Evolutionary conservation across 1,140 invertebrate genomes (phyloP), one percentile per base, ranked within the genome.

Genomic region (Maniola jurtina): DNA sequence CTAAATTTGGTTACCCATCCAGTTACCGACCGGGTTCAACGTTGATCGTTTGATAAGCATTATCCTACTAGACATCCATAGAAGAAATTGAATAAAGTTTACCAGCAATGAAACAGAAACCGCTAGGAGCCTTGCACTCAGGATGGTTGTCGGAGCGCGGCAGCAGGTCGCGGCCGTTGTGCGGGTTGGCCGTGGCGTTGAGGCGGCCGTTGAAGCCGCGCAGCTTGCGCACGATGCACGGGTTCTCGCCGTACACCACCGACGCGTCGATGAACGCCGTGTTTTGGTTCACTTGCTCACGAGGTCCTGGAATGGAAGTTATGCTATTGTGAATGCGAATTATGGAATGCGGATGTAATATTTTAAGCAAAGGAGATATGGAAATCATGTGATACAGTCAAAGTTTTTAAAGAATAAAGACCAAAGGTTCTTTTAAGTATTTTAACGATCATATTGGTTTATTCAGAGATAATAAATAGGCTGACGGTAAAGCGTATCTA

Each of bases 241-340:
- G 92, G 74, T 96, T 96, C 73, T 97, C 95, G 0, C 92, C 92
- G 64, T 93, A 93, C 2, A 93, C 79, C 68, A 95, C 95, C 0
- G 96, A 98, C 0, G 91, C 96, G 79, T 99, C 98, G 42, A 99
- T 90, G 83, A 95, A 99, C 0, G 96, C 96, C 0, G 97, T 97
- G 79, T 98, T 97, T 80, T 98, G 96, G 89, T 99, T 99, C 5
- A 97, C 94, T 91, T 99, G 98, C 75, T 98, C 97, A 69, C 98
- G 92, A 0, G 97, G 95, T 13, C 97, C 97, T 91, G 66, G 4
- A 55, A 55, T 16, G 4, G 14, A 16, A 15, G 6, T 8, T 7
- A 7, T 25, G 15, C 6, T 4, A 50, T 6, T 16, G 15, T 50
- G 4, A n/a, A 45, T 11, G 2, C 42, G 9, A 11, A 5, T 25